Evolutionary conservation across 35 echinoderm and acorn worm genomes (phyloP).

Genomic region (Lytechinus pictus): DNA sequence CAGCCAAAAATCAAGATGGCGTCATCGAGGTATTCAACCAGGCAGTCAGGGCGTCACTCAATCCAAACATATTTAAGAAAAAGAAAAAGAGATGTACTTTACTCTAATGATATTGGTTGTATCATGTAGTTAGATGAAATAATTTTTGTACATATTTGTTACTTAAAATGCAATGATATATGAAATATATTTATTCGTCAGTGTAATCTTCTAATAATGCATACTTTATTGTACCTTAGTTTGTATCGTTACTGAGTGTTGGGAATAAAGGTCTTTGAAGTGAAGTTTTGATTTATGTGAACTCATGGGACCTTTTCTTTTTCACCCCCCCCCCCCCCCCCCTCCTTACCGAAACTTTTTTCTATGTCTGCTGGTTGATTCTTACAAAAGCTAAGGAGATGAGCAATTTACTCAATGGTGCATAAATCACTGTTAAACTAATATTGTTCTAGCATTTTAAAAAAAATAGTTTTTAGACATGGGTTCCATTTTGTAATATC

Average conservation of each 20-base stretch:
- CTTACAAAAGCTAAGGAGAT: too few species aligned
- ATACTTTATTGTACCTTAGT: not conserved
- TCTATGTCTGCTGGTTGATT: too few species aligned
- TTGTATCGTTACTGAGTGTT: not conserved
- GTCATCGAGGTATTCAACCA: constrained; percentile 45
- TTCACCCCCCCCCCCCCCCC: too few species aligned
- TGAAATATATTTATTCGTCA: not conserved
- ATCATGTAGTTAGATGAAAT: not conserved
- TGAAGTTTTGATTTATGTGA: too few species aligned
- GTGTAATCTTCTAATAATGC: not conserved
- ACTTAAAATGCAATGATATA: not conserved
- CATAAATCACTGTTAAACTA: too few species aligned
- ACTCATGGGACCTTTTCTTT: too few species aligned
- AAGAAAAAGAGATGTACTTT: constrained; percentile 53
- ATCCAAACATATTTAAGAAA: constrained; percentile 44
- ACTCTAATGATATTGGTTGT: not conserved
- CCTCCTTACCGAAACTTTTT: too few species aligned
- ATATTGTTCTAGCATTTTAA: too few species aligned
- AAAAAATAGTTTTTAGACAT: too few species aligned
- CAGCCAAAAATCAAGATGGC: constrained; percentile 30
- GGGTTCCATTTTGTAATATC: too few species aligned
- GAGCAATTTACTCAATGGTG: too few species aligned
- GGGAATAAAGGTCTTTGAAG: not conserved
- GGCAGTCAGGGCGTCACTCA: constrained; percentile 29
- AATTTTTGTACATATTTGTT: not conserved